Evolutionary conservation across 1,140 invertebrate species (phyloP).

Genomic region (Diorhabda sublineata): DNA sequence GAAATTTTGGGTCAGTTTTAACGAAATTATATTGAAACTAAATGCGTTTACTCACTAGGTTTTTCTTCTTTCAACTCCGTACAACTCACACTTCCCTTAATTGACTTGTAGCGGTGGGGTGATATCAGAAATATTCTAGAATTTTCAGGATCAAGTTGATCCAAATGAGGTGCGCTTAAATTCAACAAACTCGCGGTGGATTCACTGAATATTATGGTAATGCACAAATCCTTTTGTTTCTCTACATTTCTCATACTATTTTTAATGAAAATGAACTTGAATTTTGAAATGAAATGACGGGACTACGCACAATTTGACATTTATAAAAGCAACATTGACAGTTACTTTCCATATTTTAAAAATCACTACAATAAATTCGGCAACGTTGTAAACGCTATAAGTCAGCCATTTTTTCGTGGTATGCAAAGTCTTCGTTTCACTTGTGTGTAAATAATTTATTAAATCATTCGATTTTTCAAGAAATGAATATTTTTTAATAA

Average conservation of each 20-base stretch:
- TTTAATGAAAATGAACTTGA: background rate
- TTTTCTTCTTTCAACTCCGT: slow-evolving; percentile 6
- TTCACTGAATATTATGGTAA: slow-evolving; percentile 40
- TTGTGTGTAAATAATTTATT: too few species aligned
- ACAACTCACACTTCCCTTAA: slow-evolving; percentile 13
- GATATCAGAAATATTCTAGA: slow-evolving; percentile 30
- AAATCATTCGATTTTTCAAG: too few species aligned
- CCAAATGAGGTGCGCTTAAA: slow-evolving; percentile 35
- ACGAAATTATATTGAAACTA: too few species aligned
- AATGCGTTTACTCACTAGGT: background rate
- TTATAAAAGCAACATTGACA: too few species aligned
- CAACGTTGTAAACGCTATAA: too few species aligned
- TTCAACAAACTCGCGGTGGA: slow-evolving; percentile 38
- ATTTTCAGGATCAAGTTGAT: slow-evolving; percentile 29
- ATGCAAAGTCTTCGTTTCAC: too few species aligned
- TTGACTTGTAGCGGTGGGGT: slow-evolving; percentile 14
- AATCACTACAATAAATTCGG: too few species aligned
- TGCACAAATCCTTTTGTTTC: slow-evolving; percentile 35
- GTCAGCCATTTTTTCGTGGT: too few species aligned
- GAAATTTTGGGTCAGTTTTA: too few species aligned
- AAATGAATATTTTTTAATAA: too few species aligned
- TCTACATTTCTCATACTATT: slow-evolving; percentile 33
- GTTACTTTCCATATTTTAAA: too few species aligned
- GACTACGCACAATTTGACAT: too few species aligned
- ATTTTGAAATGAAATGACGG: background rate